phyloP scores from a whole-genome alignment of 2,797 vertebrate genomes.

The Gymnothorax javanicus region DNA sequence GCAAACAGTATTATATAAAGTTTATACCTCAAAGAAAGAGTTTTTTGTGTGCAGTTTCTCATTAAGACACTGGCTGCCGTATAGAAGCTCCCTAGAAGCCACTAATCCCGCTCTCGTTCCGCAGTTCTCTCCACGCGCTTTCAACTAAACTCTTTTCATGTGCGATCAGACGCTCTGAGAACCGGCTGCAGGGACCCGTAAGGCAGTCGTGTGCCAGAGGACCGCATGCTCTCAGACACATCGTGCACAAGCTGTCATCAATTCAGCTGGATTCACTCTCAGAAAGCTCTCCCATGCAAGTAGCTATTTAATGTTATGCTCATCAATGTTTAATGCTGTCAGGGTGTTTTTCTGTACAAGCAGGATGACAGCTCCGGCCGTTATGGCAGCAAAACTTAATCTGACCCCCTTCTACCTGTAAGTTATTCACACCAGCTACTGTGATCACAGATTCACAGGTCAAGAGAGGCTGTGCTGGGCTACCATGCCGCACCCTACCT shows the following conservation, averaged over 20 bases:
- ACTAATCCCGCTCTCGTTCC: neutral
- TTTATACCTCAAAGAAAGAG: no score
- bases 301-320: neutral
- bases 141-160: neutral
- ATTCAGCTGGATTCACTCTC: neutral
- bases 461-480: neutral
- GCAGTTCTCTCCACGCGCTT: neutral
- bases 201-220: neutral
- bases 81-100: neutral
- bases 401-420: neutral
- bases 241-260: neutral
- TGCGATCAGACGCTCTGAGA: slow-evolving; percentile 14
- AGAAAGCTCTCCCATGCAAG: neutral
- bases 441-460: neutral
- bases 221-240: neutral
- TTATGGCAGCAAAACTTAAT: neutral
- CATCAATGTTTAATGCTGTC: neutral
- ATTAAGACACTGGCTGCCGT: neutral
- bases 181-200: neutral
- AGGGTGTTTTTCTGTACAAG: neutral
- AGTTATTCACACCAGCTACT: neutral
- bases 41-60: no score
- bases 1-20: no score
- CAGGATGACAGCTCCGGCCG: neutral
- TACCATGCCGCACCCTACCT: neutral